These are phyloP conservation scores for Diceros bicornis DNA, from an alignment of 2,797 vertebrate genomes.

Conservation along the genomic window DNA sequence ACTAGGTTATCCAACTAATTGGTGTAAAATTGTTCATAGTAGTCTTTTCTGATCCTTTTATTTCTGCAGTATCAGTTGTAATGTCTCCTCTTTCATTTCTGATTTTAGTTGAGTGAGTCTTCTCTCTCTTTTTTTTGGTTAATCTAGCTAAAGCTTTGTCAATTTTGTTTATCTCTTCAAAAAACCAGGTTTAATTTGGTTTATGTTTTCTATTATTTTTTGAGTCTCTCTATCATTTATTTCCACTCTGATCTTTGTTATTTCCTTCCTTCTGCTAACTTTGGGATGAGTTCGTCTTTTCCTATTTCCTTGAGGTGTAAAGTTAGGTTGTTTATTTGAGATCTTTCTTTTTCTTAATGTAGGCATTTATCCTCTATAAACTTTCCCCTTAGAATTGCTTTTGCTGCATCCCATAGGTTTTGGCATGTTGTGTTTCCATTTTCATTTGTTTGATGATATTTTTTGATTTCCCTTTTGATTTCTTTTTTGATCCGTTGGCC, in stretches of 20 bases:
- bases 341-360: background rate
- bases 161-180: background rate
- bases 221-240: background rate
- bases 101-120: background rate
- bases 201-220: background rate
- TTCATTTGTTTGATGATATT: background rate
- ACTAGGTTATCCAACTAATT: background rate
- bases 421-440: background rate
- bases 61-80: background rate
- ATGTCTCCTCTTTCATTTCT: background rate
- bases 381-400: background rate
- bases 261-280: background rate
- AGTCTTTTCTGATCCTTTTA: background rate
- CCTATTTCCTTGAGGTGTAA: background rate
- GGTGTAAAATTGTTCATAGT: background rate
- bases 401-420: background rate
- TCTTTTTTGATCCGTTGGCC: background rate
- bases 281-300: background rate
- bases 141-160: background rate
- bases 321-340: background rate
- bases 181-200: background rate
- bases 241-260: background rate
- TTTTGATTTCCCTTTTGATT: background rate
- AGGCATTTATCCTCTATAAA: background rate
- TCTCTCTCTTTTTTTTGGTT: background rate